Evolutionary conservation across 2,797 vertebrate genomes (phyloP).

Genomic region (Myotis planiceps): DNA sequence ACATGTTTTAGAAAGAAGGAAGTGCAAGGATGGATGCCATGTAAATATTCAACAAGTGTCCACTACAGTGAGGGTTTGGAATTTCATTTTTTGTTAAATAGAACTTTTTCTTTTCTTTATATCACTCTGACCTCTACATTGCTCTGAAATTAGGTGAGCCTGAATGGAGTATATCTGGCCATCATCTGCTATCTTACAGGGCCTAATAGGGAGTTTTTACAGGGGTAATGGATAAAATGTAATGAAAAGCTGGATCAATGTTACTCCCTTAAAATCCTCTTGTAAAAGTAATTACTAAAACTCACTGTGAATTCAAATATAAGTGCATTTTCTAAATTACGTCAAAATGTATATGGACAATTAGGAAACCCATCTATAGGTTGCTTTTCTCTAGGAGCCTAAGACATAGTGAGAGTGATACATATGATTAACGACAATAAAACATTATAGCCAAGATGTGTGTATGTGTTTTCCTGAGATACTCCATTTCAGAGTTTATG

Average conservation of each 20-base stretch:
- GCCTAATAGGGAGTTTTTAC: background rate
- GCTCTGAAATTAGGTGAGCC: background rate
- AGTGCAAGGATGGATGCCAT: background rate
- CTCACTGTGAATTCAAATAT: background rate
- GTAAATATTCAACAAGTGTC: background rate
- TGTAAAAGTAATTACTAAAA: slow-evolving; percentile 25
- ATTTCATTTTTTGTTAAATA: background rate
- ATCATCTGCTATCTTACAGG: background rate
- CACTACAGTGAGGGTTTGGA: background rate
- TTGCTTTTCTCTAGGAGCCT: background rate
- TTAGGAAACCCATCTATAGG: background rate
- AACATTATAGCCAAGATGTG: background rate
- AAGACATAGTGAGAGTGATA: background rate
- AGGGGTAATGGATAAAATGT: background rate
- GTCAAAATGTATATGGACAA: background rate
- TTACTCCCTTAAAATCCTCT: background rate
- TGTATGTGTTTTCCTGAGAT: background rate
- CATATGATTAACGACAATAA: background rate
- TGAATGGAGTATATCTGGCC: background rate
- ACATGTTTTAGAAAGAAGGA: background rate
- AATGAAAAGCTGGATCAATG: background rate
- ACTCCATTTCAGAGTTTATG: background rate
- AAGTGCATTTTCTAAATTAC: background rate
- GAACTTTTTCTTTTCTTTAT: background rate
- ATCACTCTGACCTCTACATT: background rate